phyloP scores from a whole-genome alignment of 2,797 vertebrate species.

The Thripadectes ignobilis region DNA sequence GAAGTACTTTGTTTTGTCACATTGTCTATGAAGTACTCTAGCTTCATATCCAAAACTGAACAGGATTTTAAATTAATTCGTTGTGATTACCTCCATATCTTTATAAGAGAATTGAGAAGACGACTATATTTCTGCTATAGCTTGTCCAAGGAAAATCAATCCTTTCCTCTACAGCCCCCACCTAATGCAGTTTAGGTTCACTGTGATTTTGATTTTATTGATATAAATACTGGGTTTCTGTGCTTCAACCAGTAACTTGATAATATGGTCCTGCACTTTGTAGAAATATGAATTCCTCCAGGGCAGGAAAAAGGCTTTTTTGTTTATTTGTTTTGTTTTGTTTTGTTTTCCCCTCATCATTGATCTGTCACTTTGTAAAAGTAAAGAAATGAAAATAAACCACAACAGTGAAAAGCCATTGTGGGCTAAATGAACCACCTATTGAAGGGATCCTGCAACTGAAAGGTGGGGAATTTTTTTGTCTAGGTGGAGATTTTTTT shows the following conservation, averaged over 20 bases:
- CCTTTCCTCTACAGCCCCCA: not conserved
- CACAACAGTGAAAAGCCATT: not conserved
- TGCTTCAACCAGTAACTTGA: not conserved
- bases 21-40: not conserved
- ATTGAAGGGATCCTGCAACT: not conserved
- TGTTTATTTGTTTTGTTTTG: not conserved
- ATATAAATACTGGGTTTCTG: not conserved
- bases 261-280: not conserved
- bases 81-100: not conserved
- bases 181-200: not conserved
- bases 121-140: not conserved
- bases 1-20: not conserved
- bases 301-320: not conserved
- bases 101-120: not conserved
- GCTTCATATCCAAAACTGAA: not conserved
- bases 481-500: not conserved
- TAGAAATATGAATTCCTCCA: not conserved
- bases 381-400: not conserved
- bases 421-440: not conserved
- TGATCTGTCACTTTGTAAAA: not conserved
- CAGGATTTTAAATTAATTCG: not conserved
- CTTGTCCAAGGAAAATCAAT: not conserved
- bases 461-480: not conserved
- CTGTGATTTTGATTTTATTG: not conserved
- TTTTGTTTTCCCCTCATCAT: not conserved